Evolutionary conservation across 1,140 invertebrate genomes (phyloP), one percentile per base, ranked within the genome.

Genomic region (Leucophenga varia): DNA sequence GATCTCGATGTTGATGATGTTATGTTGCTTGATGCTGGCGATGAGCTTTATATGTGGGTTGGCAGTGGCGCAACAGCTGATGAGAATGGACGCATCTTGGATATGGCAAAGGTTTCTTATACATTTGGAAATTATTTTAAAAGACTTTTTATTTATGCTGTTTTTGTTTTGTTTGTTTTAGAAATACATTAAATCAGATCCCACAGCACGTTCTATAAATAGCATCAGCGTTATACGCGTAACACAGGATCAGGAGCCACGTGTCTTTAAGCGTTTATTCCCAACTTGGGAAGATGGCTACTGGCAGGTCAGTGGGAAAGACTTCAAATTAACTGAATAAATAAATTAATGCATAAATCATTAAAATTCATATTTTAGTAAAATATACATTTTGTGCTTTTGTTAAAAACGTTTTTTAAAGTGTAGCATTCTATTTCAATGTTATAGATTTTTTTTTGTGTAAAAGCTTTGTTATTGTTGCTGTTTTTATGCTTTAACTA

Each of bases 1-100:
- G 88, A 91, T 72, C 76, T 92, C 19, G 86, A 87, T 53, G 81
- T 84, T 46, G 88, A 90, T 73, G 86, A 88, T 56, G 78, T 87
- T 0, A 89, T 89, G 81, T 76, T 90, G 9, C 56, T 90, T 47
- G 87, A 90, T 74, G 80, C 81, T 17, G 86, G 86, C 10, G 82
- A 86, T 64, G 84, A 87, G 64, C 74, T 91, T 2, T 90, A 86
- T 57, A 67, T 89, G 44, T 90, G 88, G 89, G 77, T 88, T 42
- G 90, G 90, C 17, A 78, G 80, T 41, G 84, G 84, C 16, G 83
- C 87, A n/a, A 82, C 82, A 9, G 79, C 81, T 18, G 79, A 85
- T 38, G 87, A 90, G 56, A 86, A 82, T 48, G 71, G 78, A 45
- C 78, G 47, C 38, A 55, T 70, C 30, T 43, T 74, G 19, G 61